Evolutionary conservation across 2,113 vertebrate species (phyloP).

Genomic region (Atractosteus spatula): DNA sequence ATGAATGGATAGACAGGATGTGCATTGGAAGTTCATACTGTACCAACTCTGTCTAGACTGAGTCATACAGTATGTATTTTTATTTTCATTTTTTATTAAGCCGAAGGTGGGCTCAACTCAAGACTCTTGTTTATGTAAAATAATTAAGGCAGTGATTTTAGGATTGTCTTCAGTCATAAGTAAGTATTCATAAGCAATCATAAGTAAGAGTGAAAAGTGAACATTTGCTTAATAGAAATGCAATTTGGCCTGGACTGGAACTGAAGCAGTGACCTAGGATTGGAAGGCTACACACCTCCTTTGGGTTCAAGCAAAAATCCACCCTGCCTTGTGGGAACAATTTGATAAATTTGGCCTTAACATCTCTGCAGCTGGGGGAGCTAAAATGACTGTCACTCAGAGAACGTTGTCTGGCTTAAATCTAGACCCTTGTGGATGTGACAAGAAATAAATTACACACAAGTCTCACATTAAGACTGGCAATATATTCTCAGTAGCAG

Average conservation of each 20-base stretch:
- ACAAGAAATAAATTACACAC: not conserved
- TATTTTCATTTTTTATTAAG: no score
- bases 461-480: not conserved
- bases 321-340: not conserved
- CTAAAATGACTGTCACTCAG: not conserved
- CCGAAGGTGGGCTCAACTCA: no score
- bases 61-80: no score
- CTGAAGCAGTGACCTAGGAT: not conserved
- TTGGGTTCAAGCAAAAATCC: not conserved
- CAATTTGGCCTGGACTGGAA: not conserved
- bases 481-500: slow-evolving; percentile 1
- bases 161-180: no score
- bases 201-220: no score
- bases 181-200: no score
- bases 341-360: not conserved
- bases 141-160: no score
- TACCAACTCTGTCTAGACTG: no score
- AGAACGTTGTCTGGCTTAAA: not conserved
- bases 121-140: no score
- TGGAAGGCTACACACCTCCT: not conserved
- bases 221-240: not conserved
- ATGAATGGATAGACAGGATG: no score
- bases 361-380: not conserved
- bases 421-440: not conserved
- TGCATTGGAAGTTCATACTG: no score